Conservation (phyloP, 2,888 invertebrate species). For the Tachina fera region DNA sequence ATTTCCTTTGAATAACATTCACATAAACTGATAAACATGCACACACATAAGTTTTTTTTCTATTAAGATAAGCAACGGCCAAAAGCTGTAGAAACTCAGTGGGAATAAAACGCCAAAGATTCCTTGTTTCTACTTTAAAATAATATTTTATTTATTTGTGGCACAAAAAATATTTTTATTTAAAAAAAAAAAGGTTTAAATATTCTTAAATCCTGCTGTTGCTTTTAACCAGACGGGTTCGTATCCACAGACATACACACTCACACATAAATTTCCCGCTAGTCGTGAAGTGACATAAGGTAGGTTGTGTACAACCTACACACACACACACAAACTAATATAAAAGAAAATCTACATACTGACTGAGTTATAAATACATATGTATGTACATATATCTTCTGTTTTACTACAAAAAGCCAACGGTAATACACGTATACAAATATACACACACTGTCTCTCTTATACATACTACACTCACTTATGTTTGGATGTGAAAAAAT, state of each 20-base stretch:
- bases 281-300: slow-evolving; percentile 8
- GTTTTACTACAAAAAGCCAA: slow-evolving; percentile 32
- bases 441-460: slow-evolving; percentile 16
- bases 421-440: slow-evolving; percentile 3
- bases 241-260: not conserved
- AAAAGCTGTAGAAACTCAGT: not conserved
- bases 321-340: not conserved
- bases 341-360: slow-evolving; percentile 7
- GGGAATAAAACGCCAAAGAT: slow-evolving; percentile 44
- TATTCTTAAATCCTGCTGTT: slow-evolving; percentile 20
- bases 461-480: slow-evolving; percentile 8
- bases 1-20: not conserved
- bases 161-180: not conserved
- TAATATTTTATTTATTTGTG: slow-evolving; percentile 2
- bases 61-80: not conserved
- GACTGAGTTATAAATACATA: slow-evolving; percentile 17
- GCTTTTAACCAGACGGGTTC: slow-evolving; percentile 9
- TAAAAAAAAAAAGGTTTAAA: not conserved
- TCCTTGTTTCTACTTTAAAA: slow-evolving; percentile 14
- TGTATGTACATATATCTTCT: not conserved
- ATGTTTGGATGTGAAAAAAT: not conserved
- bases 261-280: slow-evolving; percentile 4
- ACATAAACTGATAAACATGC: not conserved
- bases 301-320: slow-evolving; percentile 23
- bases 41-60: not conserved